These are phyloP conservation scores for Thamnophis elegans DNA, from an alignment of 2,797 vertebrate species.

Conservation along the genomic window DNA sequence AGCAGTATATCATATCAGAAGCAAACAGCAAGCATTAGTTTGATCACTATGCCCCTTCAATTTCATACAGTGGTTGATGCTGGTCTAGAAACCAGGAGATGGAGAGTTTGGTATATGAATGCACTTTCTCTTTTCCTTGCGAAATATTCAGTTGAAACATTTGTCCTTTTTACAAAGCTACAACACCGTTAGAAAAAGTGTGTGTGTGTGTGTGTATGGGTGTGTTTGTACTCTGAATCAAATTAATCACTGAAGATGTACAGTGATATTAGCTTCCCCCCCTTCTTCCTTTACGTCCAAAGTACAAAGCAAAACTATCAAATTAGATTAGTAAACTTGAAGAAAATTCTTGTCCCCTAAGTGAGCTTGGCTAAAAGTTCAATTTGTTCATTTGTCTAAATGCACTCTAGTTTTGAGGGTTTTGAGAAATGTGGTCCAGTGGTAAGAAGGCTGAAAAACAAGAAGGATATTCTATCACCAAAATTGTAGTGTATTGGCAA, in stretches of 20 bases:
- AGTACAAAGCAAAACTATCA: slow-evolving; percentile 7
- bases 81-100: neutral
- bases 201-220: no score
- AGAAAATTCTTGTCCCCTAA: neutral
- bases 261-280: neutral
- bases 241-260: neutral
- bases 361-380: slow-evolving; percentile 11
- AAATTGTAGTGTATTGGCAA: slow-evolving; percentile 42
- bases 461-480: slow-evolving; percentile 47
- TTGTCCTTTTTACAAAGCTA: neutral
- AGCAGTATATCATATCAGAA: no score
- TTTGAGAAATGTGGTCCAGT: slow-evolving; percentile 1
- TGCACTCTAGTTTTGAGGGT: neutral
- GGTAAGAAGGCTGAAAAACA: neutral
- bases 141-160: neutral
- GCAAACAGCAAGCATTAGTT: no score
- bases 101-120: neutral
- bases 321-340: neutral
- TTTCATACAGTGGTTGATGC: neutral
- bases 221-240: neutral
- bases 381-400: slow-evolving; percentile 34
- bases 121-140: neutral
- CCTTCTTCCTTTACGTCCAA: neutral
- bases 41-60: no score
- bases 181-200: neutral